Percentiles rank a stretch among this genome's conserved stretches.
These are phyloP conservation scores for Vanessa cardui DNA, from an alignment of 2,888 invertebrate genomes.

Conservation along the genomic window DNA sequence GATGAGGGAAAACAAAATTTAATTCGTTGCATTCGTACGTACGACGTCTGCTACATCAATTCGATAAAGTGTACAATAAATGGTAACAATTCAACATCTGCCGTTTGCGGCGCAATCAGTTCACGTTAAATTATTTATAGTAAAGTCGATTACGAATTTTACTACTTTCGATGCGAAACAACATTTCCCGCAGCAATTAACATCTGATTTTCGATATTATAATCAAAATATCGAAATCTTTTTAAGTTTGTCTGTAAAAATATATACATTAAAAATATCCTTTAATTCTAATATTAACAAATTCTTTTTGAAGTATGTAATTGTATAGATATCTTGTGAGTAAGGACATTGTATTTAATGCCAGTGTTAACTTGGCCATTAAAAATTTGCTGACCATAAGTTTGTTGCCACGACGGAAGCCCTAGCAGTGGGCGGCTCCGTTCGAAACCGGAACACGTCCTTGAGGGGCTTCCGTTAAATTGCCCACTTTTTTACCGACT, in stretches of 20 bases:
- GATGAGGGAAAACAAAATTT: constrained; percentile 17
- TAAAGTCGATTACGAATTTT: neutral
- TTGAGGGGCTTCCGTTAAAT: constrained; percentile 72
- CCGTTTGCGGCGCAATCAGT: constrained; percentile 16
- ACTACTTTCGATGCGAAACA: neutral
- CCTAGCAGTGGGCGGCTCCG: constrained; percentile 56
- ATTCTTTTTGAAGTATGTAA: too few species aligned
- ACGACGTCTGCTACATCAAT: constrained; percentile 16
- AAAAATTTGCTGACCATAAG: constrained; percentile 49
- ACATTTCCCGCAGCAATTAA: neutral
- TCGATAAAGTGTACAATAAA: constrained; percentile 17
- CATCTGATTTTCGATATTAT: neutral
- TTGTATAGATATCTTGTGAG: too few species aligned
- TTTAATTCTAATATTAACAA: too few species aligned
- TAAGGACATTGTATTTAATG: neutral
- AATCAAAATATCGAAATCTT: too few species aligned
- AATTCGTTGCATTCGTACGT: constrained; percentile 17
- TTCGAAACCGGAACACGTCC: constrained; percentile 75
- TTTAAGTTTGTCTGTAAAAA: too few species aligned
- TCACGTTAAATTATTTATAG: constrained; percentile 14
- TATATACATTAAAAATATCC: too few species aligned
- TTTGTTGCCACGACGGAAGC: constrained; percentile 67
- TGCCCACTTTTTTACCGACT: constrained; percentile 56
- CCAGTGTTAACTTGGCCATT: constrained; percentile 24
- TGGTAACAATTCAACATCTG: constrained; percentile 25